Conservation (phyloP, 2,888 invertebrate species). For the Lydus trimaculatus region DNA sequence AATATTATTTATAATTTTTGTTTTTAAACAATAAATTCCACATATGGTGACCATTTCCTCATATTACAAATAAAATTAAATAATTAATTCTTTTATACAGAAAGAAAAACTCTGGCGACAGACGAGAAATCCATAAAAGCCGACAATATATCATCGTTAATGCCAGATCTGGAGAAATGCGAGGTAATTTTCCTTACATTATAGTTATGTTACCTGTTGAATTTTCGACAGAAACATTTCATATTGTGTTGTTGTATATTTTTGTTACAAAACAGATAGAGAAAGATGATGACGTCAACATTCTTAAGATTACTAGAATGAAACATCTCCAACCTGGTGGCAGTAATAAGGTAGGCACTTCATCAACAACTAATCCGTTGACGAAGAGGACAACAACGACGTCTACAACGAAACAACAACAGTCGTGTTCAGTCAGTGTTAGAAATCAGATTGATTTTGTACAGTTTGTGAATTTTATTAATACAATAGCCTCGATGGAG, state of each 20-base stretch:
- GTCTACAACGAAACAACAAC: constrained; percentile 30
- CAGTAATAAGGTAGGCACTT: constrained; percentile 33
- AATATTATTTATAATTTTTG: too few species aligned
- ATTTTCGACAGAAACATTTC: background rate
- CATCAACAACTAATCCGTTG: constrained; percentile 1
- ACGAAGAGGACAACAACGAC: background rate
- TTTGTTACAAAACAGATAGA: constrained; percentile 57
- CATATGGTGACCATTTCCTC: background rate
- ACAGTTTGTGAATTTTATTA: constrained; percentile 25
- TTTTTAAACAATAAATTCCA: background rate
- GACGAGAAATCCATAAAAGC: background rate
- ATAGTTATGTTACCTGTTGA: background rate
- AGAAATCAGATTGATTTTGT: constrained; percentile 39
- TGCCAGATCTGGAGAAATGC: background rate
- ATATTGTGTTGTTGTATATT: background rate
- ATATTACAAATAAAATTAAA: background rate
- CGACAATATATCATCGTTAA: background rate
- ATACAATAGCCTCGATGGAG: constrained; percentile 41
- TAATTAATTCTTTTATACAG: background rate
- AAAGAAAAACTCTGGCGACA: background rate
- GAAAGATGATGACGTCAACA: constrained; percentile 63
- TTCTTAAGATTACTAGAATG: constrained; percentile 67
- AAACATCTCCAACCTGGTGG: constrained; percentile 57
- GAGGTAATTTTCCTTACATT: background rate
- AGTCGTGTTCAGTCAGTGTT: constrained; percentile 37